Evolutionary conservation across 2,113 vertebrate genomes (phyloP).

Genomic region (Apteryx mantelli): DNA sequence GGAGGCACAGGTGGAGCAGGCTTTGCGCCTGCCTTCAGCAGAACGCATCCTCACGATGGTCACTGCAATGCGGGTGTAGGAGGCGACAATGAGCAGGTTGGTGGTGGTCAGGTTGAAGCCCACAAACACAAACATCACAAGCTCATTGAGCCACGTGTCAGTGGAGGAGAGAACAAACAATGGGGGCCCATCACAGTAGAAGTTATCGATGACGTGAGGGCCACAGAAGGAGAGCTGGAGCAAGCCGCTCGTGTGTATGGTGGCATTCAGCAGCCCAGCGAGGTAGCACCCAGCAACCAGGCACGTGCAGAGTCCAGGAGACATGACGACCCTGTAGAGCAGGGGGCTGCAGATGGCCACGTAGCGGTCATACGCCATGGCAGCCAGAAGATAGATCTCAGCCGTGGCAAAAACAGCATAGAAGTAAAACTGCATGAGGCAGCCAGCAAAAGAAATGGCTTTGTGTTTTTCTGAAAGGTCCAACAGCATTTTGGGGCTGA

Average conservation of each 20-base stretch:
- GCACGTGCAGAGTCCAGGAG: not conserved
- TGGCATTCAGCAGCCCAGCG: not conserved
- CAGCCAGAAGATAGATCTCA: not conserved
- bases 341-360: not conserved
- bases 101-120: not conserved
- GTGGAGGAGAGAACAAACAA: not conserved
- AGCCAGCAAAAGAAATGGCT: not conserved
- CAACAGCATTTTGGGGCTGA: not conserved
- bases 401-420: not conserved
- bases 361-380: not conserved
- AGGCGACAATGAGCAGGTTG: conserved; percentile 1
- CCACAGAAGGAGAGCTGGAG: not conserved
- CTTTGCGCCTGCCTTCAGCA: not conserved
- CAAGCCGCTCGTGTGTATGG: not conserved
- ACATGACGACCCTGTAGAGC: not conserved
- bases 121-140: not conserved
- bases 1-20: conserved; percentile 47
- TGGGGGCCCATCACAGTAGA: not conserved
- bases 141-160: not conserved
- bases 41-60: not conserved
- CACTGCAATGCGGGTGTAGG: conserved; percentile 17
- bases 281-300: not conserved
- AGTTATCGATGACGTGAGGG: not conserved
- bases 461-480: not conserved
- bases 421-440: not conserved